Conservation (phyloP, 2,113 vertebrate genomes). For the Dicaeum eximium region DNA sequence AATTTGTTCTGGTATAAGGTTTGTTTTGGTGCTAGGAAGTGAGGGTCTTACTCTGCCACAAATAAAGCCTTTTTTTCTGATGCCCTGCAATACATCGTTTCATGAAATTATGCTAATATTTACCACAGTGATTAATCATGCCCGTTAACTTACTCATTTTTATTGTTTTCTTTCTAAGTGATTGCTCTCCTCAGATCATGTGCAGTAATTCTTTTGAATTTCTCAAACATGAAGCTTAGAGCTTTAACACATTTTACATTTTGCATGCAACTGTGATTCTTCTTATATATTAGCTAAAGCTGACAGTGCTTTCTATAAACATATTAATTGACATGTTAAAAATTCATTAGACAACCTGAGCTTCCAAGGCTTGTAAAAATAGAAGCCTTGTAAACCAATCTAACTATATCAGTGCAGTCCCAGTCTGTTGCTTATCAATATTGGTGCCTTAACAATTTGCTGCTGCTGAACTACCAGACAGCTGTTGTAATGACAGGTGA, state of each 20-base stretch:
- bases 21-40: background rate
- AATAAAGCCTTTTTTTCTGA: background rate
- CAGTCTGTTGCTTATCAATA: constrained; percentile 43
- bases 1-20: background rate
- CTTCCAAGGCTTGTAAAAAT: constrained; percentile 42
- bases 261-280: constrained; percentile 59
- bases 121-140: background rate
- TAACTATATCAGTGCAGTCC: constrained; percentile 60
- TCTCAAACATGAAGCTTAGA: background rate
- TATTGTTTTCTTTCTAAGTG: background rate
- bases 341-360: constrained; percentile 65
- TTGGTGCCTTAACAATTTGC: background rate
- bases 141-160: background rate
- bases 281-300: constrained; percentile 31
- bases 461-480: background rate
- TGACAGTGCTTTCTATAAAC: constrained; percentile 44
- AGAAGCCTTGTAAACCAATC: constrained; percentile 60
- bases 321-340: constrained; percentile 53
- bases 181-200: background rate
- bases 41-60: background rate
- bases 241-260: constrained; percentile 21
- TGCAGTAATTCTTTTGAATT: background rate
- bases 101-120: background rate
- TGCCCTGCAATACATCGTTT: background rate
- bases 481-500: background rate